Conservation (phyloP, 2,888 invertebrate species). For the Balanococcus diminutus region DNA sequence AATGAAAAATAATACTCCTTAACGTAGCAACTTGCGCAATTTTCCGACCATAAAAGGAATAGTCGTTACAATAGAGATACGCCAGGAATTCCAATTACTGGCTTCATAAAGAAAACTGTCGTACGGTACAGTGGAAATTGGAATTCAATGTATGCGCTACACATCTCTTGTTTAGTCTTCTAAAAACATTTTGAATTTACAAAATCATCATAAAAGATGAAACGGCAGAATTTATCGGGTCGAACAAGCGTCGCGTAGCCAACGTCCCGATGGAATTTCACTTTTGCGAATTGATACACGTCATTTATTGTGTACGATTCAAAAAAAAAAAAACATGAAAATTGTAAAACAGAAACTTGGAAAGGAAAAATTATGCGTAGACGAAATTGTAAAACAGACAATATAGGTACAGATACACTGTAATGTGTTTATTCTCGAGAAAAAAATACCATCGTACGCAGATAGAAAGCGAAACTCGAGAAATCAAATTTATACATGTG, state of each 20-base stretch:
- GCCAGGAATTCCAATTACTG: slow-evolving; percentile 41
- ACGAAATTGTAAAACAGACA: too few relatives aligned
- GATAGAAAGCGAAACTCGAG: neutral
- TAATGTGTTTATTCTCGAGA: too few relatives aligned
- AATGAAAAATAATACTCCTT: slow-evolving; percentile 40
- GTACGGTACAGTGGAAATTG: slow-evolving; percentile 13
- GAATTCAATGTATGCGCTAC: slow-evolving; percentile 36
- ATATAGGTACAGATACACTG: too few relatives aligned
- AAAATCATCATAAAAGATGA: slow-evolving; percentile 33
- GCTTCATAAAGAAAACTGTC: slow-evolving; percentile 44
- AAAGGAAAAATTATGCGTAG: too few relatives aligned
- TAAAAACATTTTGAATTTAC: slow-evolving; percentile 30
- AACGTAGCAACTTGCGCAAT: slow-evolving; percentile 29
- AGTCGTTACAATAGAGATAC: slow-evolving; percentile 37
- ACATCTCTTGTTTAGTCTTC: slow-evolving; percentile 26
- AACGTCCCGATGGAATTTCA: neutral
- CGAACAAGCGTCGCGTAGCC: neutral
- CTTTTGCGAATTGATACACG: too few relatives aligned
- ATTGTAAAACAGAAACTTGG: too few relatives aligned
- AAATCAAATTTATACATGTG: slow-evolving; percentile 9
- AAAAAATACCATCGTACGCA: too few relatives aligned
- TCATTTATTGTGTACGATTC: too few relatives aligned
- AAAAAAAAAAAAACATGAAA: too few relatives aligned
- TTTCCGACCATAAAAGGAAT: slow-evolving; percentile 43
- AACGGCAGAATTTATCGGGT: slow-evolving; percentile 26